These are phyloP conservation scores for Mythimna pallens DNA, from an alignment of 2,888 invertebrate genomes.

Conservation along the genomic window DNA sequence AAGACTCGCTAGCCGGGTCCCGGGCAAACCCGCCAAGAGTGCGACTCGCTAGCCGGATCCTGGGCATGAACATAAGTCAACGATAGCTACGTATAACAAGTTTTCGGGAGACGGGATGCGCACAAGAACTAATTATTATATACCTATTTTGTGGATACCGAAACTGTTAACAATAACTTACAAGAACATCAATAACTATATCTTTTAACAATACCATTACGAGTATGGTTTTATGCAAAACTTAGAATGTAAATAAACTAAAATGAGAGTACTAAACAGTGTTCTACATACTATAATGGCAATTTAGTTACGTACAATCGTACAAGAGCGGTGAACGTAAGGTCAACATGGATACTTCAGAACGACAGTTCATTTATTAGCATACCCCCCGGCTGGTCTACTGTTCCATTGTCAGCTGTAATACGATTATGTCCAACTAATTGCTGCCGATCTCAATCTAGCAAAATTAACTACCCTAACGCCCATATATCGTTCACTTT, in stretches of 20 bases:
- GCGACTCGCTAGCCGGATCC: too few species aligned
- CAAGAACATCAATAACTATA: slow-evolving; percentile 15
- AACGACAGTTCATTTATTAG: slow-evolving; percentile 78
- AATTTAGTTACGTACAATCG: slow-evolving; percentile 58
- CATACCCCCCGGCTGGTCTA: slow-evolving; percentile 66
- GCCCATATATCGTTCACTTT: slow-evolving; percentile 69
- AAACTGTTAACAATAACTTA: background rate
- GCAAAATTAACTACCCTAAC: slow-evolving; percentile 64
- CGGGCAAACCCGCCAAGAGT: too few species aligned
- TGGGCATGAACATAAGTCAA: too few species aligned
- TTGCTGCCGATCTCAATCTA: slow-evolving; percentile 76
- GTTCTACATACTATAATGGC: slow-evolving; percentile 48
- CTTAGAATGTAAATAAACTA: slow-evolving; percentile 45
- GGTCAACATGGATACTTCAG: slow-evolving; percentile 72
- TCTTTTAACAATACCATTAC: slow-evolving; percentile 12
- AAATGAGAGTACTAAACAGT: slow-evolving; percentile 49
- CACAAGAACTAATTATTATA: too few species aligned
- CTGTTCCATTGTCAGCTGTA: slow-evolving; percentile 74
- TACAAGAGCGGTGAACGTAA: slow-evolving; percentile 78
- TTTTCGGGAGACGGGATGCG: too few species aligned
- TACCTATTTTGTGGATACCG: too few species aligned
- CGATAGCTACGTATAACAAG: too few species aligned
- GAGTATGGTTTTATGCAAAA: slow-evolving; percentile 24
- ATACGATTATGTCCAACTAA: slow-evolving; percentile 77
- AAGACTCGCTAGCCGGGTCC: too few species aligned